These are phyloP conservation scores for Anseranas semipalmata DNA, from an alignment of 2,113 vertebrate species.

Conservation along the genomic window DNA sequence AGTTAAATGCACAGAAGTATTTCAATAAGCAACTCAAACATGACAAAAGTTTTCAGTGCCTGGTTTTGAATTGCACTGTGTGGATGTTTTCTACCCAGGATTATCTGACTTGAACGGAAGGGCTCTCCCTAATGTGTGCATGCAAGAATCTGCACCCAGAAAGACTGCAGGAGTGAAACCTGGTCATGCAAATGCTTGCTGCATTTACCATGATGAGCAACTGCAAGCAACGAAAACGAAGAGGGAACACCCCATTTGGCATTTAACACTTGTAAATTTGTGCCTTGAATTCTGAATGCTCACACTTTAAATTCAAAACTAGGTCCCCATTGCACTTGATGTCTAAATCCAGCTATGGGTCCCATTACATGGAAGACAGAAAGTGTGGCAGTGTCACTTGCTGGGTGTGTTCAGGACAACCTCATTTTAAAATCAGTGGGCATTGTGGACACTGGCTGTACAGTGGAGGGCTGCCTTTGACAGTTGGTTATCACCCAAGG, in stretches of 20 bases:
- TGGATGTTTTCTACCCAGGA: not conserved
- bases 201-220: not conserved
- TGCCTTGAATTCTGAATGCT: not conserved
- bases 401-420: not conserved
- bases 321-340: not conserved
- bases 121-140: not conserved
- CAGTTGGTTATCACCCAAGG: rapidly evolving
- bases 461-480: not conserved
- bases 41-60: not conserved
- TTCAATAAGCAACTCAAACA: not conserved
- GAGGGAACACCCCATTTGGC: not conserved
- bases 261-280: not conserved
- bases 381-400: not conserved
- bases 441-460: not conserved
- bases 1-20: not conserved
- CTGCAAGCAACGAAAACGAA: not conserved
- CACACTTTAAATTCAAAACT: not conserved
- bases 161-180: not conserved
- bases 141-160: not conserved
- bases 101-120: not conserved
- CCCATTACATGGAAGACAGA: not conserved
- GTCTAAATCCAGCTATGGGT: not conserved
- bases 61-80: not conserved
- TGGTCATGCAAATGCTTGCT: not conserved
- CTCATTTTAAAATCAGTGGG: not conserved